Evolutionary conservation across 2,113 vertebrate genomes (phyloP).

Genomic region (Tetraodon nigroviridis): DNA sequence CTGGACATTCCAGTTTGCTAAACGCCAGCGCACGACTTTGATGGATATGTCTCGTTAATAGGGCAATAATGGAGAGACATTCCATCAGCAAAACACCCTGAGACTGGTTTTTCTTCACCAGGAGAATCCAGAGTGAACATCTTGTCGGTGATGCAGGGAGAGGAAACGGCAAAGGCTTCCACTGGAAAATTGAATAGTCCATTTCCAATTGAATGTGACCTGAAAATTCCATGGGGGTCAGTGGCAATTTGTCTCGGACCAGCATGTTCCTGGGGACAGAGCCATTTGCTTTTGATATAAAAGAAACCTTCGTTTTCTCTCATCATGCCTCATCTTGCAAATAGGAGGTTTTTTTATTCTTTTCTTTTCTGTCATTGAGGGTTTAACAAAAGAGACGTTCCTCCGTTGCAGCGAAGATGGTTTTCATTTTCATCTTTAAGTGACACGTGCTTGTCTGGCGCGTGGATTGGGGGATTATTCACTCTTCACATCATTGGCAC

Average conservation of each 20-base stretch:
- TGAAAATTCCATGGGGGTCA: conserved; percentile 70
- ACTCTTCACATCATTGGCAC: too few relatives aligned
- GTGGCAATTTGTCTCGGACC: conserved; percentile 70
- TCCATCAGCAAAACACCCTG: conserved; percentile 1
- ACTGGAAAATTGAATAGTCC: conserved; percentile 71
- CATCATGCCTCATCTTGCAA: conserved; percentile 13
- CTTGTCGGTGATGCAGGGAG: conserved; percentile 56
- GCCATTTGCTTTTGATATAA: conserved; percentile 43
- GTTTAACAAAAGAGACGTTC: neutral
- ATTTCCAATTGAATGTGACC: conserved; percentile 69
- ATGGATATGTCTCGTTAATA: too few relatives aligned
- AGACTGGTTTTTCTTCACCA: conserved; percentile 17
- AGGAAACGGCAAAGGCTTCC: conserved; percentile 60
- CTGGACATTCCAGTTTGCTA: too few relatives aligned
- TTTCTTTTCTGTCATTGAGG: neutral
- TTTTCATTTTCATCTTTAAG: neutral
- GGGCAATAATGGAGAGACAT: too few relatives aligned
- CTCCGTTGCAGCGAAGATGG: too few relatives aligned
- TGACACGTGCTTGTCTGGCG: conserved; percentile 20
- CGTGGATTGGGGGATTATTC: conserved; percentile 42
- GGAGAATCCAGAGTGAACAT: conserved; percentile 32
- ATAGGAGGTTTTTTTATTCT: conserved; percentile 11
- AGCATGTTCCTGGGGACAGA: conserved; percentile 54
- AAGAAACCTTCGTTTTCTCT: conserved; percentile 26
- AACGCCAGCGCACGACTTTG: too few relatives aligned